Percentiles rank a stretch among this genome's conserved stretches.
phyloP scores from a whole-genome alignment of 2,797 vertebrate genomes.

The Limosa lapponica region DNA sequence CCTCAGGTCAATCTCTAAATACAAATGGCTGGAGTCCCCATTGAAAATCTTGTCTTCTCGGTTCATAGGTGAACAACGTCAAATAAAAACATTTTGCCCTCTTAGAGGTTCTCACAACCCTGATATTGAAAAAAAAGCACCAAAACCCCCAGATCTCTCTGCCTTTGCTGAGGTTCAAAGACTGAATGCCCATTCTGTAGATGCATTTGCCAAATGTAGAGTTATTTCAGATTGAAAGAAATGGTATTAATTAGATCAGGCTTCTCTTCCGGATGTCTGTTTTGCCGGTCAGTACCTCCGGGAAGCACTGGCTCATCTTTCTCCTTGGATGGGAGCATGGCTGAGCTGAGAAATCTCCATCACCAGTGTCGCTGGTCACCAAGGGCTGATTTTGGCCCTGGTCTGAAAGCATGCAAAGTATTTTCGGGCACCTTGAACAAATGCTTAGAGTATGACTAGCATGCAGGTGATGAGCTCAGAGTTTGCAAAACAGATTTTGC shows the following conservation, averaged over 20 bases:
- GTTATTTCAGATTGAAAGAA: background rate
- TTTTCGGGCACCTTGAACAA: background rate
- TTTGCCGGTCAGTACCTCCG: background rate
- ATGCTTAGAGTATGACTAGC: background rate
- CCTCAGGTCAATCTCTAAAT: background rate
- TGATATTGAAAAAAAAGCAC: background rate
- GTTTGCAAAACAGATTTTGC: background rate
- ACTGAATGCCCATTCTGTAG: background rate
- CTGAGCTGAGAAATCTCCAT: background rate
- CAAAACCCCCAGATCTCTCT: background rate
- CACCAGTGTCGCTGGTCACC: fast-evolving
- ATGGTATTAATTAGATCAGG: background rate
- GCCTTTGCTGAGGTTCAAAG: background rate
- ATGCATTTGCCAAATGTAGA: background rate
- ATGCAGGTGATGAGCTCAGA: background rate
- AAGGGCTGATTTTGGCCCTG: background rate
- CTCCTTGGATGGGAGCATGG: background rate
- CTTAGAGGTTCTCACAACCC: background rate
- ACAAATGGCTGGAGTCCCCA: background rate
- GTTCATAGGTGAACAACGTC: background rate
- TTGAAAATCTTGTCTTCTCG: background rate
- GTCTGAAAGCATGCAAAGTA: background rate
- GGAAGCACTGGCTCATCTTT: background rate
- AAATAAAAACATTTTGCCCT: background rate
- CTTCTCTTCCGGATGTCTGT: background rate